Evolutionary conservation across 1,140 invertebrate genomes (phyloP), one percentile per base, ranked within the genome.

Genomic region (Onthophagus taurus): DNA sequence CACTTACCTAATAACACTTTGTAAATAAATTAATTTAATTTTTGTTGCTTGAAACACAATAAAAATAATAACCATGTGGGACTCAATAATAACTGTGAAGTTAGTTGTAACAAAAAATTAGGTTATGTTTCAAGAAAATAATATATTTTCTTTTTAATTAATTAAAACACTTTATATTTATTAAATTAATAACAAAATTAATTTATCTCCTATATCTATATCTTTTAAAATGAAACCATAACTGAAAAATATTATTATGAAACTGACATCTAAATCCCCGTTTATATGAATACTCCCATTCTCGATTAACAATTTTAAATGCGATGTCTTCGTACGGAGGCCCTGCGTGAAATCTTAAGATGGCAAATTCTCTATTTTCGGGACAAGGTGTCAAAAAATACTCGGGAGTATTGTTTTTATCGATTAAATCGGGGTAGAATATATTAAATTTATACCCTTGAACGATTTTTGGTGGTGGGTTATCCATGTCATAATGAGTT

Each of bases 391-490:
- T 95, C 77, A 98, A 69, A 38, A 81, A 91, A 64, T 97, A 99
- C 60, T 92, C 82, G 0, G 96, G 97, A 8, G 96, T 96, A 38
- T 84, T 77, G 35, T 77, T 79, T 60, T 96, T 96, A 63, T 99
- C 91, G 54, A 99, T 97, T 30, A 99, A 74, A 76, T 99, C 97
- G 0, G 96, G 96, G 74, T 97, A 99, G 70, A 99, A 99, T 49
- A 99, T 99, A 70, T 99, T 99, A 69, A 99, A 99, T 65, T 99
- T 99, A 71, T 99, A 99, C 18, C 97, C 97, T 68, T 99, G 96
- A 0, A 99, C 97, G 61, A 99, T 97, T 72, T 99, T 99, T 1
- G 97, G 97, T 12, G 97, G 97, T 26, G 97, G 96, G 75, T 99
- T 99, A 67, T 99, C 97, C 82, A 98, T 95, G 63, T 99, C 96